Evolutionary conservation across 2,113 vertebrate genomes (phyloP).

Genomic region (Campylomormyrus numenius): DNA sequence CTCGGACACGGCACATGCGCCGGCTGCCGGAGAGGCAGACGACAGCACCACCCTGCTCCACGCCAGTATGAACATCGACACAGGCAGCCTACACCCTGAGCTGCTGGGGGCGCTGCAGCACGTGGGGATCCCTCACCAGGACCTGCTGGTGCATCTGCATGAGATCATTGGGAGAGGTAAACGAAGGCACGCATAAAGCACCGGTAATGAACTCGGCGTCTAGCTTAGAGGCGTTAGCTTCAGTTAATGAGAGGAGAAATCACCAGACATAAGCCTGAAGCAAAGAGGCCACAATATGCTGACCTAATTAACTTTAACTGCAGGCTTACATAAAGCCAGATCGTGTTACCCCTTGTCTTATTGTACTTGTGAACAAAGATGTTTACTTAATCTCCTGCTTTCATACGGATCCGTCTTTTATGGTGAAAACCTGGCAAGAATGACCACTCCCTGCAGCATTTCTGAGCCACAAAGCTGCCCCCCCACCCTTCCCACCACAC

Average conservation of each 20-base stretch:
- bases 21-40: slow-evolving; percentile 76
- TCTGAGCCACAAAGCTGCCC: background rate
- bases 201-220: background rate
- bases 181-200: background rate
- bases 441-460: background rate
- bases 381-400: background rate
- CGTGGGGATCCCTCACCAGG: slow-evolving; percentile 82
- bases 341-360: background rate
- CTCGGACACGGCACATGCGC: slow-evolving; percentile 77
- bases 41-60: slow-evolving; percentile 83
- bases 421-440: background rate
- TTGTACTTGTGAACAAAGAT: background rate
- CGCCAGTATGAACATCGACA: slow-evolving; percentile 80
- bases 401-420: background rate
- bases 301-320: background rate
- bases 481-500: background rate
- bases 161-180: slow-evolving; percentile 94
- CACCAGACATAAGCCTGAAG: background rate
- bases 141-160: slow-evolving; percentile 83
- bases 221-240: background rate
- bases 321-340: background rate
- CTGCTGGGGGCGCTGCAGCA: slow-evolving; percentile 90
- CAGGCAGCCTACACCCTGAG: slow-evolving; percentile 83
- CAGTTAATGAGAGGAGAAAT: background rate
- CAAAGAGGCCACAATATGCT: background rate